Evolutionary conservation across 2,113 vertebrate genomes (phyloP).

Genomic region (Chascanopsetta lugubris): DNA sequence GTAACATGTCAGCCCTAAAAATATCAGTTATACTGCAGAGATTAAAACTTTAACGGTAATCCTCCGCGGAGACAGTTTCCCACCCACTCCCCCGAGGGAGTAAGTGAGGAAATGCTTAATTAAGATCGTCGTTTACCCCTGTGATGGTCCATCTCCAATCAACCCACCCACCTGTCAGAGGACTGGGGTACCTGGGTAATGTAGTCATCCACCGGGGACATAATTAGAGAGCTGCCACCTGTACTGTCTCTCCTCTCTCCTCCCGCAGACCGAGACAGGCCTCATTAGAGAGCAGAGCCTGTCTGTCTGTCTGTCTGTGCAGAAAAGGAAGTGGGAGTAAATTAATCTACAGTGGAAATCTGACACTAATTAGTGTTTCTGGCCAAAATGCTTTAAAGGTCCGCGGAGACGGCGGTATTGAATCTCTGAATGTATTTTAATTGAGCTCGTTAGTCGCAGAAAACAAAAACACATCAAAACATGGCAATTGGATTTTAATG

Average conservation of each 20-base stretch:
- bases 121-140: slow-evolving; percentile 50
- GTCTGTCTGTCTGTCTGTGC: slow-evolving; percentile 23
- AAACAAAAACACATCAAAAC: slow-evolving; percentile 67
- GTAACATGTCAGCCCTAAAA: too few relatives aligned
- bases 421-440: slow-evolving; percentile 64
- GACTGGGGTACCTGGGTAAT: slow-evolving; percentile 73
- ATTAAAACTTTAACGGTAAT: too few relatives aligned
- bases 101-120: slow-evolving; percentile 47
- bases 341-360: slow-evolving; percentile 73
- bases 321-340: slow-evolving; percentile 17
- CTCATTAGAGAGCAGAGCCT: slow-evolving; percentile 68
- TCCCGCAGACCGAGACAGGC: slow-evolving; percentile 50
- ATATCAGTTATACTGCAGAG: too few relatives aligned
- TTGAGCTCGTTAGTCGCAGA: slow-evolving; percentile 56
- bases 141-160: slow-evolving; percentile 33
- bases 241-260: slow-evolving; percentile 53
- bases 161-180: slow-evolving; percentile 60
- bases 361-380: slow-evolving; percentile 76
- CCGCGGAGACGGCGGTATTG: slow-evolving; percentile 52
- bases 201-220: slow-evolving; percentile 75
- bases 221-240: slow-evolving; percentile 76
- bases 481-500: slow-evolving; percentile 65
- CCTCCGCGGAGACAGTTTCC: neutral
- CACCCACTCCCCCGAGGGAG: slow-evolving; percentile 29
- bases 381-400: slow-evolving; percentile 55